Base-by-base conservation (phyloP, 2,113 vertebrate genomes). In the Mohoua ochrocephala region DNA sequence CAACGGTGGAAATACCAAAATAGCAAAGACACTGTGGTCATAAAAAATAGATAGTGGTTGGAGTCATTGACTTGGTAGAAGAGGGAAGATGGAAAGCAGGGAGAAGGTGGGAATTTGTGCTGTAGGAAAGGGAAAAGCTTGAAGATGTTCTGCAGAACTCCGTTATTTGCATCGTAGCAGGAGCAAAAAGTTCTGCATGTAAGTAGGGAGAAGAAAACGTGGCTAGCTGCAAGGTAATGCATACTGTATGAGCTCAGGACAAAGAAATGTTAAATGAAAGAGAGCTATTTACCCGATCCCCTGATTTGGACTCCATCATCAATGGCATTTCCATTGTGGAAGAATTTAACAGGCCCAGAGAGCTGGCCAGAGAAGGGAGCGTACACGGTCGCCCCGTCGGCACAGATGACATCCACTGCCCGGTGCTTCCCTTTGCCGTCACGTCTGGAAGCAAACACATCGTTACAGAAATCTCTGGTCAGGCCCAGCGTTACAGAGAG, bases 331-430 rank as follows among this genome's bases (percentile, higher is more conserved):
- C 97, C 97, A 0, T 96, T 96, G 63, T 92, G 83, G 56, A 97
- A 98, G 50, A 98, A 91, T 47, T 91, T 97, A 7, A 97, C 27
- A 20, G 96, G 97, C 37, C 98, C 95, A 2, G 95, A 68, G 56
- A 98, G 91, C n/a, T 42, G 70, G 6, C 98, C 98, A 1, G 98
- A 97, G 83, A 99, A 98, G 26, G 98, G 98, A 15, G 98, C 98
- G 0, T 95, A 97, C 57, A 98, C 98, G 0, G 95, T 97, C 2
- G 97, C 93, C 27, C 98, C 98, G 4, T 98, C 98, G 3, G 91
- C 15, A 20, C 98, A 98, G 71, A 96, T 92, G 42, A 99, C 94
- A 15, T 99, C 98, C 87, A 98, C 97, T 1, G 97, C 98, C 0
- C 0, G 1, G 67, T 99, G 98, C 60, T 5, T 75, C 9, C 93